A percentile compares a stretch with the other conserved stretches of the same genome.
These are phyloP conservation scores for Malthinus seriepunctatus DNA, from an alignment of 2,888 invertebrate genomes.

Conservation along the genomic window DNA sequence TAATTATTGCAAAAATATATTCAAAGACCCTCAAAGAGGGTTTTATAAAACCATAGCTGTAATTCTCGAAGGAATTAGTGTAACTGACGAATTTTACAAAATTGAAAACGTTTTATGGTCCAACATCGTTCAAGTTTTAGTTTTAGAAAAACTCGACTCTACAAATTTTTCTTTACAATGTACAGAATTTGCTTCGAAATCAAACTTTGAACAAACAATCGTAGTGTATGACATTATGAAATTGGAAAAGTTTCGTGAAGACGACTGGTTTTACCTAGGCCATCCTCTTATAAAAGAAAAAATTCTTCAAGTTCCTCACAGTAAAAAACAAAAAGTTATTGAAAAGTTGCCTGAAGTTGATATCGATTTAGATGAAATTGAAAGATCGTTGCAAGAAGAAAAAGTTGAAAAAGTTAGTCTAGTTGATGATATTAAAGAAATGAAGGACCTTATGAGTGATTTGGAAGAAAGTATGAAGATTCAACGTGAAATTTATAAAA, in stretches of 20 bases:
- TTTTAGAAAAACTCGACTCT: conserved; percentile 59
- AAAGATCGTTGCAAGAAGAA: conserved; percentile 15
- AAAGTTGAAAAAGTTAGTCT: conserved; percentile 7
- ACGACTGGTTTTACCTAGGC: conserved; percentile 63
- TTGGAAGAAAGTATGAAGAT: conserved; percentile 48
- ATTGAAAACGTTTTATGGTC: conserved; percentile 58
- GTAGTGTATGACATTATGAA: conserved; percentile 63
- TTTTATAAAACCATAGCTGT: conserved; percentile 57
- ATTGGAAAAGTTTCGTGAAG: conserved; percentile 58
- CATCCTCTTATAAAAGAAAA: conserved; percentile 54
- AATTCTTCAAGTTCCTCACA: conserved; percentile 35
- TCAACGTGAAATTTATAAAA: conserved; percentile 41
- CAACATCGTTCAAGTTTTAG: conserved; percentile 60
- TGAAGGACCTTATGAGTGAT: conserved; percentile 45
- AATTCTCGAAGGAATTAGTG: conserved; percentile 51
- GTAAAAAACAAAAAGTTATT: conserved; percentile 14
- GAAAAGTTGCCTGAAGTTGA: conserved; percentile 16
- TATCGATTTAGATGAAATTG: conserved; percentile 33
- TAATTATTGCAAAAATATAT: conserved; percentile 58
- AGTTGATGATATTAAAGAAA: conserved; percentile 38
- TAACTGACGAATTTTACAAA: conserved; percentile 53
- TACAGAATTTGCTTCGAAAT: conserved; percentile 40
- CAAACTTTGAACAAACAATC: conserved; percentile 44
- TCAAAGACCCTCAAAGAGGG: conserved; percentile 57
- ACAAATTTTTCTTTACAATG: conserved; percentile 47